These are phyloP conservation scores for Ochropleura leucogaster DNA, from an alignment of 2,888 invertebrate genomes.

Conservation along the genomic window DNA sequence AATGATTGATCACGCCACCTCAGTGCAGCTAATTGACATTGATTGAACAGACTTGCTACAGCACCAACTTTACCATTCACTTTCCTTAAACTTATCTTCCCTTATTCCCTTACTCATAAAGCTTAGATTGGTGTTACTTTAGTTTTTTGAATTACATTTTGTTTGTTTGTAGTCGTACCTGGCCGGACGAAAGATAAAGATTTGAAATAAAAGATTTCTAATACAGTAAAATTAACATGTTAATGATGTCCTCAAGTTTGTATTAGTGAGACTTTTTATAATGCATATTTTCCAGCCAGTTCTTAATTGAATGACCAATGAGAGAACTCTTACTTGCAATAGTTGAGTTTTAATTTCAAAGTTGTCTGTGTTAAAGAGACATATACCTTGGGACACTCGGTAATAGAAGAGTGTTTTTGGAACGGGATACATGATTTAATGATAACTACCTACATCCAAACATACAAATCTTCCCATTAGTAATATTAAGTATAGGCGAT, in stretches of 20 bases:
- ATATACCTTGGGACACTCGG: not conserved
- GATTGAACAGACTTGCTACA: slow-evolving; percentile 86
- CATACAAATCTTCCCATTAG: not conserved
- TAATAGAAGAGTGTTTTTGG: not conserved
- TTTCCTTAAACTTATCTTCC: slow-evolving; percentile 60
- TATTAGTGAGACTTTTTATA: slow-evolving; percentile 15
- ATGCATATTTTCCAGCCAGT: not conserved
- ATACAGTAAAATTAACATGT: slow-evolving; percentile 68
- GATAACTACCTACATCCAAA: not conserved
- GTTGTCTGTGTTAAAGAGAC: not conserved
- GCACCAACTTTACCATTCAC: slow-evolving; percentile 68
- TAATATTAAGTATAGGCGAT: not conserved
- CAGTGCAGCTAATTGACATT: slow-evolving; percentile 89
- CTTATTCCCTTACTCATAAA: slow-evolving; percentile 64
- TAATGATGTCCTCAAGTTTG: slow-evolving; percentile 55
- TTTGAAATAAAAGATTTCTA: slow-evolving; percentile 74
- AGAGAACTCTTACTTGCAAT: not conserved
- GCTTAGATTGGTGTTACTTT: slow-evolving; percentile 64
- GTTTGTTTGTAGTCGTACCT: slow-evolving; percentile 70
- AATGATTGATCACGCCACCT: slow-evolving; percentile 88
- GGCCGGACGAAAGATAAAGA: slow-evolving; percentile 77
- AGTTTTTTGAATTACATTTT: slow-evolving; percentile 9
- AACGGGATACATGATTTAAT: not conserved
- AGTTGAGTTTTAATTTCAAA: not conserved
- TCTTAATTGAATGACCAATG: slow-evolving; percentile 4